Conservation (phyloP, 2,888 invertebrate species). For the Meganola albula region DNA sequence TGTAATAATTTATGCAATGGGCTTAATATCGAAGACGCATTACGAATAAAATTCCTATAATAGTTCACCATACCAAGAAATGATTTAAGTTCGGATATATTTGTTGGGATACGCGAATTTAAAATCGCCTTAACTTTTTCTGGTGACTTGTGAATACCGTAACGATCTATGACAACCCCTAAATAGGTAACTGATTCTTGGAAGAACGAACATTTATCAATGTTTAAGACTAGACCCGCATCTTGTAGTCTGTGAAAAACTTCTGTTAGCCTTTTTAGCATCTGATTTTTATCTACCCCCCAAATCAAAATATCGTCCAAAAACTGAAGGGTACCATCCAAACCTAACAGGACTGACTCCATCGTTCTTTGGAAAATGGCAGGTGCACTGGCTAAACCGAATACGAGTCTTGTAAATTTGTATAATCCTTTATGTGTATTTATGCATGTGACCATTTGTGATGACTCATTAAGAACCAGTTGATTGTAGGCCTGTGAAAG, state of each 20-base stretch:
- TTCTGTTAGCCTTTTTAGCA: constrained; percentile 15
- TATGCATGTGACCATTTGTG: constrained; percentile 24
- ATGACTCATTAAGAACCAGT: constrained; percentile 10
- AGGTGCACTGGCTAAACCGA: constrained; percentile 33
- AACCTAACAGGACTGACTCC: constrained; percentile 22
- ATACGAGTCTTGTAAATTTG: constrained; percentile 29
- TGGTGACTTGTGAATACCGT: constrained; percentile 4
- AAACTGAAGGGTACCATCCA: constrained; percentile 26
- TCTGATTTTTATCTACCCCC: constrained; percentile 9
- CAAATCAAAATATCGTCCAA: constrained; percentile 29
- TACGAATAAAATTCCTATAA: constrained; percentile 2
- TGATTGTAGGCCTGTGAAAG: constrained; percentile 18
- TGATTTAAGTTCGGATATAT: constrained; percentile 1
- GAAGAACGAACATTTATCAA: constrained; percentile 2
- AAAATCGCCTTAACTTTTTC: constrained; percentile 2
- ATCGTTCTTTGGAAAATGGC: constrained; percentile 40
- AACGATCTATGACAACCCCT: constrained; percentile 3
- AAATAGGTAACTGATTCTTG: constrained; percentile 3
- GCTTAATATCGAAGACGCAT: constrained; percentile 1
- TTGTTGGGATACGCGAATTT: neutral
- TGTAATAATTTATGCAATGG: constrained; percentile 1
- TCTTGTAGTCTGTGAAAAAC: constrained; percentile 2
- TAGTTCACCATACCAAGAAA: constrained; percentile 4
- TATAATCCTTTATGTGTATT: constrained; percentile 31
- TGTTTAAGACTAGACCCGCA: constrained; percentile 2